These are phyloP conservation scores for Lasioglossum vierecki DNA, from an alignment of 2,888 invertebrate genomes.

Conservation along the genomic window DNA sequence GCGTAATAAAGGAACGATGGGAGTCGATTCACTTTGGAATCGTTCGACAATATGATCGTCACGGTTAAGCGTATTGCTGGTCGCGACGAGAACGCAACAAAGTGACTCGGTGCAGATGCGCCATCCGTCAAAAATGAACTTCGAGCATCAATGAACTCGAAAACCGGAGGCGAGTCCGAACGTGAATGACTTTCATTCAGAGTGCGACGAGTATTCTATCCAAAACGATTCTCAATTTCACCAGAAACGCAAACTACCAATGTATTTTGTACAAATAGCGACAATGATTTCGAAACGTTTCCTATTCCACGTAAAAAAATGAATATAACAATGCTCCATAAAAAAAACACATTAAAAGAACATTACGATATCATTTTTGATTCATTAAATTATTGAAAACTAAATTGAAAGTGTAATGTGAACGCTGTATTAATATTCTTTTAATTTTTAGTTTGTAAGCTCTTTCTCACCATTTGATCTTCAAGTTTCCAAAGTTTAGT, in stretches of 20 bases:
- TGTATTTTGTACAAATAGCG: neutral
- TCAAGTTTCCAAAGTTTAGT: no score
- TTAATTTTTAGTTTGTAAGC: neutral
- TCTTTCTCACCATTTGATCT: neutral
- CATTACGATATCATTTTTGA: neutral
- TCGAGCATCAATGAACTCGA: slow-evolving; percentile 81
- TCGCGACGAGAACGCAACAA: slow-evolving; percentile 66
- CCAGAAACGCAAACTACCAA: neutral
- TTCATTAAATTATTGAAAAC: neutral
- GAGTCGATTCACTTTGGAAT: slow-evolving; percentile 73
- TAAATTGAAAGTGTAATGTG: neutral
- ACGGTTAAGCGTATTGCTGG: slow-evolving; percentile 57
- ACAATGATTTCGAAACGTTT: neutral
- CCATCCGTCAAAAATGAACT: slow-evolving; percentile 80
- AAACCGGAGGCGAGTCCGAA: slow-evolving; percentile 75
- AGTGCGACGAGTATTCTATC: slow-evolving; percentile 49
- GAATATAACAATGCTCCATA: neutral
- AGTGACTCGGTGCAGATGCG: slow-evolving; percentile 75
- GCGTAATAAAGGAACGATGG: slow-evolving; percentile 75
- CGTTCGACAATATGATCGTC: slow-evolving; percentile 62
- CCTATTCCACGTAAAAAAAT: neutral
- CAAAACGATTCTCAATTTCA: slow-evolving; percentile 51
- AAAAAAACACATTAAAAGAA: neutral
- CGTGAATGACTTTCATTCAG: slow-evolving; percentile 77
- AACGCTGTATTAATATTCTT: neutral